Evolutionary conservation across 35 echinoderm and acorn worm species (phyloP).

Genomic region (Lytechinus pictus): DNA sequence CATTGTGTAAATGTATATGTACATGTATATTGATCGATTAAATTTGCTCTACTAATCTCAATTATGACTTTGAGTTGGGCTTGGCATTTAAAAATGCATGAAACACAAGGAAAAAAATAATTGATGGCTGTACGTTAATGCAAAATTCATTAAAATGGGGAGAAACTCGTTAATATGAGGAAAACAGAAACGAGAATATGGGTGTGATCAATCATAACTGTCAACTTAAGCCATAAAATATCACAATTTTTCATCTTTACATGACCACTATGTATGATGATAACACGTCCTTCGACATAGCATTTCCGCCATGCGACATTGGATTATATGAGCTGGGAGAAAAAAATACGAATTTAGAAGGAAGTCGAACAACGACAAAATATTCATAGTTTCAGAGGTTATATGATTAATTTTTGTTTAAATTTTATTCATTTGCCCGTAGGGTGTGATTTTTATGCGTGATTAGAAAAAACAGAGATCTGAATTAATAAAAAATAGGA

Average conservation of each 20-base stretch:
- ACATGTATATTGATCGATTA: too few relatives aligned
- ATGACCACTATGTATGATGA: not conserved
- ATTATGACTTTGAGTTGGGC: too few relatives aligned
- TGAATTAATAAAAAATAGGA: not conserved
- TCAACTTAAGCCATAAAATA: slow-evolving; percentile 8
- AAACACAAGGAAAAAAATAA: too few relatives aligned
- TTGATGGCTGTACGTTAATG: not conserved
- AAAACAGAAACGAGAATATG: not conserved
- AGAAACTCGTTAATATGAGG: not conserved
- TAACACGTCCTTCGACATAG: not conserved
- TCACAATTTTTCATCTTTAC: not conserved
- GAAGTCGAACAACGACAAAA: not conserved
- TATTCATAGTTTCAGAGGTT: not conserved
- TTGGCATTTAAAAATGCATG: too few relatives aligned
- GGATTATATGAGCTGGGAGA: not conserved
- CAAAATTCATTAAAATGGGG: not conserved
- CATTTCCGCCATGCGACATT: not conserved
- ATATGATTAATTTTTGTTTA: not conserved
- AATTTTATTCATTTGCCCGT: not conserved
- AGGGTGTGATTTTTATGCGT: not conserved
- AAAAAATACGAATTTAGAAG: not conserved
- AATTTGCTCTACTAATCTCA: too few relatives aligned
- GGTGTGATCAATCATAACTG: not conserved
- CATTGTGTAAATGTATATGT: too few relatives aligned
- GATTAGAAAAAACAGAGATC: not conserved